These are phyloP conservation scores for Balanococcus diminutus DNA, from an alignment of 2,888 invertebrate species.

Conservation along the genomic window DNA sequence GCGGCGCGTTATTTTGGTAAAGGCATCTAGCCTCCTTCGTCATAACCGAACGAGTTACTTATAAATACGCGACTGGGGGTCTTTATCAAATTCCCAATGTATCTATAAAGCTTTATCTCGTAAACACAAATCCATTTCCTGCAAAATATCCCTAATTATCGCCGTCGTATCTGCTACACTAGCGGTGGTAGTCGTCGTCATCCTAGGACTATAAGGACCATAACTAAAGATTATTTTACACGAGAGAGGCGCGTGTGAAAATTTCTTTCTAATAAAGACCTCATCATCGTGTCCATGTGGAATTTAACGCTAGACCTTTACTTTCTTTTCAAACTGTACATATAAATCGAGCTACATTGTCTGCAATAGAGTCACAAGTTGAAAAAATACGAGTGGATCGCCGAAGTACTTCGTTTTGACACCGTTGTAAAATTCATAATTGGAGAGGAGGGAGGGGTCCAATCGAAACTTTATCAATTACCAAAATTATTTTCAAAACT, in stretches of 20 bases:
- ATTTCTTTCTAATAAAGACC: background rate
- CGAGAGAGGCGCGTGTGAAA: background rate
- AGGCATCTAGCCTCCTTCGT: background rate
- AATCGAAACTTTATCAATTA: too few relatives aligned
- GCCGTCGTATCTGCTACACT: background rate
- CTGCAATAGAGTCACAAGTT: too few relatives aligned
- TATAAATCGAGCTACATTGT: too few relatives aligned
- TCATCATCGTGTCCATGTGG: background rate
- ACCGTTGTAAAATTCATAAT: too few relatives aligned
- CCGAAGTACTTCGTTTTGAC: too few relatives aligned
- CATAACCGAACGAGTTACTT: conserved; percentile 9
- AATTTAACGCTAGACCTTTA: background rate
- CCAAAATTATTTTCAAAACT: too few relatives aligned
- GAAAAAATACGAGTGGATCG: too few relatives aligned
- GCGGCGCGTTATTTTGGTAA: conserved; percentile 1
- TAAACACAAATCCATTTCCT: conserved; percentile 32
- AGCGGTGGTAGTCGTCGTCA: background rate
- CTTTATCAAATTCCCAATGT: conserved; percentile 37
- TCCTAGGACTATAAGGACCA: background rate
- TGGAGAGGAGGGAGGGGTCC: too few relatives aligned
- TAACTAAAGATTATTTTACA: background rate
- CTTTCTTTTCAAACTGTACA: background rate
- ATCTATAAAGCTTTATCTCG: conserved; percentile 31
- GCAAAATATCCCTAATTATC: conserved; percentile 32
- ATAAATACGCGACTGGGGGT: conserved; percentile 29